Evolutionary conservation across 2,888 invertebrate genomes (phyloP), one percentile per base, ranked within the genome.

Genomic region (Teleiodes luculella): DNA sequence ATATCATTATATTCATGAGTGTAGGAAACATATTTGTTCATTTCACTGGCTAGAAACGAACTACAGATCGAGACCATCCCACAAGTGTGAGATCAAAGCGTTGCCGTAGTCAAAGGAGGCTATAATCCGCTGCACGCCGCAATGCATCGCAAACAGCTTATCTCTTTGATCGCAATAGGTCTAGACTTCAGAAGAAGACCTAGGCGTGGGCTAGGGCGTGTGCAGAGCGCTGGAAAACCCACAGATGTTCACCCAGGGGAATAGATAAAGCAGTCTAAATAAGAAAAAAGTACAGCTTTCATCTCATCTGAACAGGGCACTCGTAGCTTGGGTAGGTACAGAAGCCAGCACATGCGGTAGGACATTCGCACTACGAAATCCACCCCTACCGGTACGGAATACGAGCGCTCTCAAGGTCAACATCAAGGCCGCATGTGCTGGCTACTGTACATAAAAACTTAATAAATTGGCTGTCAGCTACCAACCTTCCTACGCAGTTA

Each of bases 61-160:
- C 24, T 6, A 33, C 33, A 33, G n/a, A 33, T n/a, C 33, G 2
- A 33, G 6, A 28, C 10, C 24, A 28, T 43, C 24, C 13, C 13
- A 43, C 28, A 20, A 43, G 20, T 43, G n/a, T 24, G 11, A 43
- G 43, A 43, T 43, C 43, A 43, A 43, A 43, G 43, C 43, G 13
- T 20, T 43, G 13, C 43, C 13, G 3, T n/a, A 39, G 18, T 14
- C 20, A 18, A n/a, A 28, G n/a, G 43, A n/a, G 7, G 7, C 11
- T 18, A 41, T 43, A 43, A 43, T 43, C 20, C 43, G 43, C 20
- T 43, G 43, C 43, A 43, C 43, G 7, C 28, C 20, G 28, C 39
- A 43, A 43, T 47, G 47, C 47, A 33, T 16, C 47, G 30, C 31
- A 47, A 10, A 33, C 4, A 30, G n/a, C 3, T 4, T 10, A 8